phyloP scores from a whole-genome alignment of 2,113 vertebrate genomes.

The Cynocephalus volans region DNA sequence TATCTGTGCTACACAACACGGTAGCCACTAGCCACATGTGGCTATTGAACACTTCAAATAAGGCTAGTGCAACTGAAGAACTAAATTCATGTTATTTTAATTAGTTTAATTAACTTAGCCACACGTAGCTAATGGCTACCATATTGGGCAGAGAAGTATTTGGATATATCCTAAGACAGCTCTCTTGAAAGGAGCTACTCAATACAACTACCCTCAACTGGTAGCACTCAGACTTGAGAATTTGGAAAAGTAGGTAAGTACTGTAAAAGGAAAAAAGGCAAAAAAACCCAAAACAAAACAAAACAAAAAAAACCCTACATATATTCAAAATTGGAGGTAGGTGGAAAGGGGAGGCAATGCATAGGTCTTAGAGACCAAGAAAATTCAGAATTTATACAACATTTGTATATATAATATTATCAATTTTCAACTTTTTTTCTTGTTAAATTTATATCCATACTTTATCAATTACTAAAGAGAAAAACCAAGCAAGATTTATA shows the following conservation, averaged over 20 bases:
- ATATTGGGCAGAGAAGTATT: background rate
- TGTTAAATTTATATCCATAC: slow-evolving; percentile 46
- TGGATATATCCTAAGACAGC: background rate
- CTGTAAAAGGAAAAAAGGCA: background rate
- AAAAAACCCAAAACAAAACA: background rate
- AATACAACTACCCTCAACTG: background rate
- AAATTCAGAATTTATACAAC: slow-evolving; percentile 41
- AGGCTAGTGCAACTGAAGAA: background rate
- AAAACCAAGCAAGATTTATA: slow-evolving; percentile 37
- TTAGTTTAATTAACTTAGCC: slow-evolving; percentile 34
- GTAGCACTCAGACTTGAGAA: background rate
- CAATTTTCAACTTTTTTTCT: slow-evolving; percentile 28
- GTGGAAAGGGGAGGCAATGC: background rate
- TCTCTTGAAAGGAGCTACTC: slow-evolving; percentile 14
- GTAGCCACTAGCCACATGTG: background rate
- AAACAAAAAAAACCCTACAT: too few relatives aligned
- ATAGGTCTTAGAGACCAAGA: background rate
- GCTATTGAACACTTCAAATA: background rate
- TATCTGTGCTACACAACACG: background rate
- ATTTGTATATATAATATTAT: slow-evolving; percentile 2
- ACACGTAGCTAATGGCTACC: background rate
- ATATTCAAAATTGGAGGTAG: background rate
- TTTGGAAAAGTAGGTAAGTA: background rate
- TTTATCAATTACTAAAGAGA: slow-evolving; percentile 33
- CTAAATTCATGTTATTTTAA: slow-evolving; percentile 22